Conservation (phyloP, 2,113 vertebrate species). For the Rhodinocichla rosea region DNA sequence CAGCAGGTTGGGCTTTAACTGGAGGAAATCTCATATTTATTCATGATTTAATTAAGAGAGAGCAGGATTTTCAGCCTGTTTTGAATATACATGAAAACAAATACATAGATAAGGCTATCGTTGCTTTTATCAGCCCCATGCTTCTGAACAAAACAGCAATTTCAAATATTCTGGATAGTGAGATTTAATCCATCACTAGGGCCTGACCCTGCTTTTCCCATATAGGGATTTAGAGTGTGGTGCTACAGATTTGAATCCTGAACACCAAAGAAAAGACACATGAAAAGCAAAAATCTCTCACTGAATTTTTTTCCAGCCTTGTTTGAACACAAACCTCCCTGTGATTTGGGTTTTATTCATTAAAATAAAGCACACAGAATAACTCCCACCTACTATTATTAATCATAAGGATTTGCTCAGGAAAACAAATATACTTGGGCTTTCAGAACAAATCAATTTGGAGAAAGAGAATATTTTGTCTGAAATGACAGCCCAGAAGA, state of each 20-base stretch:
- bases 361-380: constrained; percentile 53
- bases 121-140: not conserved
- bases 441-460: constrained; percentile 49
- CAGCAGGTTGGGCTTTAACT: not conserved
- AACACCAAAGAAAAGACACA: constrained; percentile 10
- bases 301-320: not conserved
- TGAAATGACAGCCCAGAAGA: constrained; percentile 35
- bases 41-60: constrained; percentile 47
- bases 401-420: constrained; percentile 37
- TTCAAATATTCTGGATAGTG: not conserved
- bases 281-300: constrained; percentile 21
- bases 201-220: not conserved
- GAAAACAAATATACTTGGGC: constrained; percentile 46
- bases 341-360: constrained; percentile 16
- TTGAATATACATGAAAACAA: constrained; percentile 34
- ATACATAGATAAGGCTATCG: not conserved
- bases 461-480: constrained; percentile 44
- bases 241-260: not conserved
- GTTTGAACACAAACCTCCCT: constrained; percentile 30
- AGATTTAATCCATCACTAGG: not conserved
- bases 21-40: constrained; percentile 48
- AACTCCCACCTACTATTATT: constrained; percentile 39
- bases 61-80: not conserved
- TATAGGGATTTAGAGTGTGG: not conserved
- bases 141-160: not conserved